phyloP scores from a whole-genome alignment of 2,888 invertebrate species.

The Allophyes oxyacanthae region DNA sequence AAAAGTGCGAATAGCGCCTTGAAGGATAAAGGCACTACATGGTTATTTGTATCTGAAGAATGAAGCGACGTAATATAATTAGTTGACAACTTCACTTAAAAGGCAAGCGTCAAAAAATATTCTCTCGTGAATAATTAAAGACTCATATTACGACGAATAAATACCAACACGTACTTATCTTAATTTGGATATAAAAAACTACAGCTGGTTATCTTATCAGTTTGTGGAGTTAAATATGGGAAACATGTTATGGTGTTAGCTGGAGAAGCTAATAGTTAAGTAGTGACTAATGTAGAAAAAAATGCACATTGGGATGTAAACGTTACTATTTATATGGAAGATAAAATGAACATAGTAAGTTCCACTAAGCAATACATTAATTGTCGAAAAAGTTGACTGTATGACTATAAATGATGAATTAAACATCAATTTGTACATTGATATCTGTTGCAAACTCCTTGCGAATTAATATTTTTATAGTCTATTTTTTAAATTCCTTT shows the following conservation, averaged over 20 bases:
- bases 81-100: constrained; percentile 41
- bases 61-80: too few relatives aligned
- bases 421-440: too few relatives aligned
- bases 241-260: constrained; percentile 19
- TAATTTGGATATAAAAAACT: constrained; percentile 44
- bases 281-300: constrained; percentile 15
- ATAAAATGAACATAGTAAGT: not conserved
- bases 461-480: too few relatives aligned
- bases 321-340: constrained; percentile 16
- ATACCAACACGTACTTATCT: constrained; percentile 58
- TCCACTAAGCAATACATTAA: too few relatives aligned
- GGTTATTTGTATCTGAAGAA: too few relatives aligned
- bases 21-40: too few relatives aligned
- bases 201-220: constrained; percentile 37
- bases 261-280: constrained; percentile 1
- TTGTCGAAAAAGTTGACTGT: too few relatives aligned
- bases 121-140: constrained; percentile 44
- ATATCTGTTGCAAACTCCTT: too few relatives aligned
- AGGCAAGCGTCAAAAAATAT: constrained; percentile 55
- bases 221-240: constrained; percentile 28
- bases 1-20: too few relatives aligned
- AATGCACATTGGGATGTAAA: constrained; percentile 7
- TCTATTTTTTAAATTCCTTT: too few relatives aligned
- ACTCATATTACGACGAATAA: constrained; percentile 42
- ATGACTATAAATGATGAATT: too few relatives aligned